Evolutionary conservation across 2,888 invertebrate genomes (phyloP).

Genomic region (Pimpla rufipes): DNA sequence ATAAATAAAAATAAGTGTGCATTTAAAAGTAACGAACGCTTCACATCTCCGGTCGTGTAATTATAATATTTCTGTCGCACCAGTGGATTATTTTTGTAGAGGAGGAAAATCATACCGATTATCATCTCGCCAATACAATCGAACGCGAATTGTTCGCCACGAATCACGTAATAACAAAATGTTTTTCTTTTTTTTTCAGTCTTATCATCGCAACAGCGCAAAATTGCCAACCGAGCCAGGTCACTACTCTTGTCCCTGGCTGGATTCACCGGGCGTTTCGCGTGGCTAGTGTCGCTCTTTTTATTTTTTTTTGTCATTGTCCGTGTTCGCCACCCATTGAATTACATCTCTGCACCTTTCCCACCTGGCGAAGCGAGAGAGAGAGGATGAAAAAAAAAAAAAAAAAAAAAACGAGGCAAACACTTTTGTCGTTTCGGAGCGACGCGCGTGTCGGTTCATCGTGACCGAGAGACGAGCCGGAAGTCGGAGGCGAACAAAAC

Average conservation of each 20-base stretch:
- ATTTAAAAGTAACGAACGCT: no score
- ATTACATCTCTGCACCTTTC: constrained; percentile 12
- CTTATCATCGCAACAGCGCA: neutral
- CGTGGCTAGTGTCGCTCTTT: constrained; percentile 6
- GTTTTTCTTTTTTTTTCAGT: neutral
- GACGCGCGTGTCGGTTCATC: constrained; percentile 18
- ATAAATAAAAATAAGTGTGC: no score
- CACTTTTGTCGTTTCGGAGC: constrained; percentile 53
- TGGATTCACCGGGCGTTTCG: constrained; percentile 17
- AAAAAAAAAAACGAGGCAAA: constrained; percentile 23
- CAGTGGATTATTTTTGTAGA: no score
- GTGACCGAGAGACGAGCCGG: constrained; percentile 53
- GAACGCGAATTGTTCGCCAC: no score
- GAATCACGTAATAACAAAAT: neutral
- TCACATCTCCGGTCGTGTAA: no score
- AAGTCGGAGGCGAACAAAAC: constrained; percentile 53
- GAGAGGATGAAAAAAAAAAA: constrained; percentile 1
- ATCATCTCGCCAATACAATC: no score
- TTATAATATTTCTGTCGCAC: no score
- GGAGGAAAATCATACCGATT: no score
- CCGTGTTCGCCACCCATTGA: constrained; percentile 38
- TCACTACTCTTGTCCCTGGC: constrained; percentile 35
- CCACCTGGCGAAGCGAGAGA: neutral
- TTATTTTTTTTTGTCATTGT: constrained; percentile 46
- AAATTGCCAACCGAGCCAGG: constrained; percentile 17